phyloP scores from a whole-genome alignment of 2,797 vertebrate species.

The Novumbra hubbsi region DNA sequence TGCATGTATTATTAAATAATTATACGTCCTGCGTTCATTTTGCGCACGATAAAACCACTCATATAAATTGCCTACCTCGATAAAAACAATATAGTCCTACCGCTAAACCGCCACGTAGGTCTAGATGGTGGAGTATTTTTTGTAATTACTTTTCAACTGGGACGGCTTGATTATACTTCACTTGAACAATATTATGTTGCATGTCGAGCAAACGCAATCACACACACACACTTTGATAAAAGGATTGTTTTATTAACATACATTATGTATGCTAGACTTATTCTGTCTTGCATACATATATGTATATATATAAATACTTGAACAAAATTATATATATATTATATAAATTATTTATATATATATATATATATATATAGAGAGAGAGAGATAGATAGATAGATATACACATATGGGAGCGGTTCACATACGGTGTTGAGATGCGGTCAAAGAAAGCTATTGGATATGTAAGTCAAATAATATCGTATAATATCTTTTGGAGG shows the following conservation, averaged over 20 bases:
- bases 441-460: too few species aligned
- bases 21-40: background rate
- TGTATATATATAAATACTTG: too few species aligned
- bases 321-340: too few species aligned
- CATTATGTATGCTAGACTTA: background rate
- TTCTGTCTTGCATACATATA: background rate
- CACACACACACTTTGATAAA: constrained; percentile 17
- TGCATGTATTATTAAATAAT: background rate
- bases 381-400: too few species aligned
- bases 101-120: background rate
- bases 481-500: background rate
- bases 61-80: background rate
- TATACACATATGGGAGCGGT: too few species aligned
- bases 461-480: too few species aligned
- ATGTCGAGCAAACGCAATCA: constrained; percentile 12
- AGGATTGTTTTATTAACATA: background rate
- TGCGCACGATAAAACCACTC: background rate
- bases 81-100: background rate
- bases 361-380: too few species aligned
- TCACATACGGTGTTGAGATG: too few species aligned
- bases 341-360: too few species aligned
- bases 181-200: background rate
- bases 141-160: background rate
- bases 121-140: background rate
- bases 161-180: constrained; percentile 9